Conservation (phyloP, 2,113 vertebrate species). For the Callocephalon fimbriatum region DNA sequence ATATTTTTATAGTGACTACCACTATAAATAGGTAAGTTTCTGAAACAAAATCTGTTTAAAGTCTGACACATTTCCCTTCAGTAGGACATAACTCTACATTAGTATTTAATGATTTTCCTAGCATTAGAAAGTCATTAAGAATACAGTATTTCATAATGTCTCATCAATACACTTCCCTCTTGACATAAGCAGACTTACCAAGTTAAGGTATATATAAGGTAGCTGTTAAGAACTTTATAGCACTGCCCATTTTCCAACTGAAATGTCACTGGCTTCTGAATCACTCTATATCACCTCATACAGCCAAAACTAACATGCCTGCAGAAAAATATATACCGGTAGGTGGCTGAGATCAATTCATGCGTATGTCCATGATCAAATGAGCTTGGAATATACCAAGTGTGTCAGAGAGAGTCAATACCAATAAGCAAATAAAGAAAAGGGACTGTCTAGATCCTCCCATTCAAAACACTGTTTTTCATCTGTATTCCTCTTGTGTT, state of each 20-base stretch:
- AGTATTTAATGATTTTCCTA: background rate
- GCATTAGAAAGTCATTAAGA: background rate
- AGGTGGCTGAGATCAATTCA: background rate
- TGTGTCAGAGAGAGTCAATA: background rate
- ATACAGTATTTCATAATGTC: background rate
- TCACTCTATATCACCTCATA: background rate
- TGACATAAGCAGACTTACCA: background rate
- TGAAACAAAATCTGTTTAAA: background rate
- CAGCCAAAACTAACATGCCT: background rate
- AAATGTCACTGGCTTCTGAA: background rate
- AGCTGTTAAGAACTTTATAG: background rate
- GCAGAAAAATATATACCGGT: background rate
- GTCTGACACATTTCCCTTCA: background rate
- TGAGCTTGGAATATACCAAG: background rate
- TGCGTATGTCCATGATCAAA: background rate
- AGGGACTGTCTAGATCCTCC: background rate
- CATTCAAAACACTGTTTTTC: background rate
- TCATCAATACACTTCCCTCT: background rate
- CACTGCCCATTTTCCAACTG: background rate
- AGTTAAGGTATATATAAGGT: background rate
- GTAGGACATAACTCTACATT: background rate
- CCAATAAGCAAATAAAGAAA: background rate
- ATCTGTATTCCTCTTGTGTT: background rate
- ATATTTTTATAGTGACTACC: background rate
- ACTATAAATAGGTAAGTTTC: background rate